A percentile compares a stretch with the other conserved stretches of the same genome.
Evolutionary conservation across 2,797 vertebrate genomes (phyloP).

Genomic region (Synaphobranchus kaupii): DNA sequence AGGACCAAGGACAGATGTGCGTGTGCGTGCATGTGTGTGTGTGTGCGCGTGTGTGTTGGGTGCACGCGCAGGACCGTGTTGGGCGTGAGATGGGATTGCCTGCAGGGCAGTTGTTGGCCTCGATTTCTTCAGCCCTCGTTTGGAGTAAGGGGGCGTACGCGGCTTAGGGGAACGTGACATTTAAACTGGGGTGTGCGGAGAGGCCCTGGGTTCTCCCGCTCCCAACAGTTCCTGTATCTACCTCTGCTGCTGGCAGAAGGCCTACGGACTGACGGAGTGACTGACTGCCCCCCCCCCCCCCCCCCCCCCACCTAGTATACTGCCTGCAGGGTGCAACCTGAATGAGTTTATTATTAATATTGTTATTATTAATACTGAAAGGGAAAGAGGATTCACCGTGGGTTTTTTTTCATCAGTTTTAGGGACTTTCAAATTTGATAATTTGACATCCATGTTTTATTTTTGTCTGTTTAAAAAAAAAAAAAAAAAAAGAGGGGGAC

Average conservation of each 20-base stretch:
- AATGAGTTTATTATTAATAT: not conserved
- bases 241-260: conserved; percentile 49
- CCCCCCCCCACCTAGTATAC: not conserved
- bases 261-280: not conserved
- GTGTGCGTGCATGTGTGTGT: conserved; percentile 41
- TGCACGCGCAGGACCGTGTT: not conserved
- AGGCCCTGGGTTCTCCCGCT: not conserved
- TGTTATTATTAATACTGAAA: not conserved
- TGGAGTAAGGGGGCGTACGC: not conserved
- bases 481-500: not conserved
- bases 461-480: not conserved
- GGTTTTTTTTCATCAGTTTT: not conserved
- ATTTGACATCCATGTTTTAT: conserved; percentile 7
- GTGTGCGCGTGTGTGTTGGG: conserved; percentile 39
- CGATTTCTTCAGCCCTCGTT: not conserved
- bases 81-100: conserved; percentile 50
- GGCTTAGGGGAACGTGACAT: not conserved
- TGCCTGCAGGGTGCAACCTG: not conserved
- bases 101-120: conserved; percentile 44
- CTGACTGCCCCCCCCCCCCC: not conserved
- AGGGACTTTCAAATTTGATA: conserved; percentile 10
- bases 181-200: not conserved
- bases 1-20: conserved; percentile 64
- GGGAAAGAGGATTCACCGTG: not conserved
- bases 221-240: conserved; percentile 59